Base-by-base conservation (phyloP, 2,888 invertebrate species). In the Trissonchulus latispiculum region DNA sequence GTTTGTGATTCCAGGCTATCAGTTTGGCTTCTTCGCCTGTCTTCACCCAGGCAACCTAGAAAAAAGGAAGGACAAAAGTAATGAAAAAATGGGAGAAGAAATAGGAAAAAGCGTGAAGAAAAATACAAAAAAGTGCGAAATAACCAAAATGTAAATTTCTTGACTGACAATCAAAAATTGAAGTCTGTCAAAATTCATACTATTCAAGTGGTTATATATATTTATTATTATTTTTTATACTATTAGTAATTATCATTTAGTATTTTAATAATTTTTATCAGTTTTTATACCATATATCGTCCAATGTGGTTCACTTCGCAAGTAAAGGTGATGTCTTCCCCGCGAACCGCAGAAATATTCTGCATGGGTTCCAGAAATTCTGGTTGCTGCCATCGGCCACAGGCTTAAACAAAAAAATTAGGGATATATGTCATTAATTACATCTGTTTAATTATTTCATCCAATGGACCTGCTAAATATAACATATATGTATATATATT, bases 11-110 rank as follows among this genome's bases (percentile, higher is more conserved):
- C 18, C 35, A 72, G 31, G 93, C 93, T 36, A 93, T 92, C 86
- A 92, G 92, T 78, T 93, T 93, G 72, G 93, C 92, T 86, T 93
- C 93, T 70, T 92, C 92, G n/a, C n/a, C n/a, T 36, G 91, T 91
- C 85, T 92, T 92, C 75, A 93, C 91, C 93, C 93, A 93, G 71
- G 93, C 93, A 76, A 93, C 91, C 93, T 93, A 87, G 71, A 83
- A 80, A 74, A 48, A 48, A 48, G 23, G n/a, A n/a, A n/a, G n/a
- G n/a, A n/a, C n/a, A n/a, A n/a, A n/a, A n/a, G n/a, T n/a, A n/a
- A n/a, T n/a, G n/a, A n/a, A n/a, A n/a, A n/a, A n/a, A n/a, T n/a
- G n/a, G n/a, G n/a, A n/a, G n/a, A n/a, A n/a, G n/a, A n/a, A n/a
- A 78, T 83, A 66, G 79, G 80, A 71, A 77, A 78, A 72, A 76